Evolutionary conservation across 2,113 vertebrate species (phyloP), one percentile per base, ranked within the genome.

Genomic region (Cichladusa arquata): DNA sequence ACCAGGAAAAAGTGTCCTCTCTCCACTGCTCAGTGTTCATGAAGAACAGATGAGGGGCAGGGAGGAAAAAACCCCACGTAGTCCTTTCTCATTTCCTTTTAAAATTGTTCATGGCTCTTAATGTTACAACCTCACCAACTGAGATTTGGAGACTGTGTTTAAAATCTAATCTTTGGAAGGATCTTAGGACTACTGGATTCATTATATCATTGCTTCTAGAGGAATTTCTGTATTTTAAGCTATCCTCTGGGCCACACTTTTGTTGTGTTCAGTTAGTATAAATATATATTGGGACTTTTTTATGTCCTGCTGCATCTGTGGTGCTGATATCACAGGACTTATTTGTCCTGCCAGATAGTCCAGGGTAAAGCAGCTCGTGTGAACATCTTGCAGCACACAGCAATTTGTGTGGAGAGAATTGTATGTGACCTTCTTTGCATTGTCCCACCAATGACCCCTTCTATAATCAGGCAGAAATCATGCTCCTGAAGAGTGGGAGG

Each of bases 381-480:
- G 8, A 90, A 54, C 22, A 67, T 57, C 84, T 51, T 42, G 33
- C 84, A 80, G 89, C 22, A 56, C 58, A 64, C 4, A 51, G 4
- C 15, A 60, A 14, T 90, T 88, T 86, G 38, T 69, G 72, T 25
- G 71, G 26, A 88, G 83, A 31, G 81, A 60, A 13, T 62, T 60
- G 50, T 50, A 14, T 60, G 51, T 34, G 76, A 83, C 91, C 70
- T 95, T 80, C 86, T 88, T 71, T 91, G 47, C 69, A 69, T 88
- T 96, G 97, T 97, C 96, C 96, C 95, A 85, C 95, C 86, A 54
- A 94, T 96, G 96, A 97, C 95, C 97, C 91, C 92, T 90, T 91
- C 51, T 74, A 81, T 89, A 95, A 96, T 95, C 94, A 97, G 62
- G 92, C 82, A 97, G 95, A 95, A 97, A 95, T 96, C 90, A 57